Evolutionary conservation across 2,113 vertebrate species (phyloP), one percentile per base, ranked within the genome.

Genomic region (Pangasianodon hypophthalmus): DNA sequence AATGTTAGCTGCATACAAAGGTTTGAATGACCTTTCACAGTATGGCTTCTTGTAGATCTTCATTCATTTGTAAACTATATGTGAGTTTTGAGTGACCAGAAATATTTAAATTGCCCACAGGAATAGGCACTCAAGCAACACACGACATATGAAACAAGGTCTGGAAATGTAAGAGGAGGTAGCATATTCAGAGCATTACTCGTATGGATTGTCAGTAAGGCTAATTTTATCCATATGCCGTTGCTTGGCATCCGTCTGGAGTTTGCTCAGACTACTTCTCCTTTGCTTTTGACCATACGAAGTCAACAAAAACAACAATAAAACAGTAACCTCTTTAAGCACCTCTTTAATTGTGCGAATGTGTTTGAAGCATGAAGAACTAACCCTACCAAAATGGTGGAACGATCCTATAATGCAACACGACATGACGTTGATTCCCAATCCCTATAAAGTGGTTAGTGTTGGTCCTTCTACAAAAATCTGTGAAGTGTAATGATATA

Each of bases 191-290:
- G 81, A 58, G 54, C 54, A 83, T 58, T 83, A 58, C 81, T 58
- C 54, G 32, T 84, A 58, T 84, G 32, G 54, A 60, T 84, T 60
- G 52, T 84, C 81, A 60, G 81, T 41, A 37, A 83, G 52, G 54
- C 81, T 58, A 84, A 60, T 84, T 84, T 84, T 84, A 60, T 60
- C 81, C 81, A 84, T 84, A 60, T 84, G 54, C 37, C 21, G 9
- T 24, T 41, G 54, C 81, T 84, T 41, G 81, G 54, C 81, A 58
- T 83, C 19, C 81, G 19, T 41, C 54, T 58, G 2, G 16, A 37
- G 80, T 37, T 37, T 37, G 19, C 81, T 26, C 19, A 37, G 81
- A 83, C 54, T 18, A 19, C 46, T 50, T 80, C 77, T n/a, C 13
- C 32, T 77, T 77, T 3, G 16, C 80, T 32, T 56, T 82, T n/a